Evolutionary conservation across 1,140 invertebrate species (phyloP).

Genomic region (Drosophila kohkoa): DNA sequence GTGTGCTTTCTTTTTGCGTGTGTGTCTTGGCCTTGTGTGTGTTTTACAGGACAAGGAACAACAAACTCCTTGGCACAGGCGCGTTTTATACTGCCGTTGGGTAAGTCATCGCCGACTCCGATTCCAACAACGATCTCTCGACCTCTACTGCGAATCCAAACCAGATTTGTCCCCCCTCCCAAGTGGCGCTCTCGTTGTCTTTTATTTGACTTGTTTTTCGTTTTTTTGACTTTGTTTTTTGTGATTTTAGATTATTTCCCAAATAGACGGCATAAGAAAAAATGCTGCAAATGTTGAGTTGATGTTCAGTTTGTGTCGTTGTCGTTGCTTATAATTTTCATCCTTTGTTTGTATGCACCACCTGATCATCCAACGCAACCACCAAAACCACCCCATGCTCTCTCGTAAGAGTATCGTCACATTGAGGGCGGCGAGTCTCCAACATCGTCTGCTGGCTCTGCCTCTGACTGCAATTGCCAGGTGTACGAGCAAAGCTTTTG

Average conservation of each 20-base stretch:
- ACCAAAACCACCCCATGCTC: constrained; percentile 24
- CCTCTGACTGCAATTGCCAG: constrained; percentile 55
- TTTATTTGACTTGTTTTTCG: constrained; percentile 11
- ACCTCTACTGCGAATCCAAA: neutral
- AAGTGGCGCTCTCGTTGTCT: constrained; percentile 27
- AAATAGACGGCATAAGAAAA: constrained; percentile 82
- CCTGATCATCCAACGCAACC: constrained; percentile 17
- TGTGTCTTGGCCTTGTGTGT: constrained; percentile 30
- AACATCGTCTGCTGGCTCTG: constrained; percentile 34
- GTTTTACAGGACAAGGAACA: constrained; percentile 64
- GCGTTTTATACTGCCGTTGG: constrained; percentile 81
- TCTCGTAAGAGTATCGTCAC: constrained; percentile 72
- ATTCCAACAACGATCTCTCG: constrained; percentile 2
- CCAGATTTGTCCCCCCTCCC: neutral
- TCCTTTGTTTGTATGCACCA: constrained; percentile 47
- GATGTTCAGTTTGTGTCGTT: constrained; percentile 34
- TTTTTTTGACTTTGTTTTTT: constrained; percentile 46
- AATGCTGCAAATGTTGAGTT: constrained; percentile 79
- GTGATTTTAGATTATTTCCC: constrained; percentile 83
- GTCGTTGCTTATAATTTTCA: constrained; percentile 53
- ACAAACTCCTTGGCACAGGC: constrained; percentile 58
- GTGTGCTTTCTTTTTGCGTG: constrained; percentile 42
- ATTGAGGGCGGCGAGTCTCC: constrained; percentile 77
- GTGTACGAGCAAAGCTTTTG: constrained; percentile 71
- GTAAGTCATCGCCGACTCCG: constrained; percentile 64